A percentile compares a stretch with the other conserved stretches of the same genome.
phyloP scores from a whole-genome alignment of 64 coral and sea anemone species.

The Pocillopora verrucosa region DNA sequence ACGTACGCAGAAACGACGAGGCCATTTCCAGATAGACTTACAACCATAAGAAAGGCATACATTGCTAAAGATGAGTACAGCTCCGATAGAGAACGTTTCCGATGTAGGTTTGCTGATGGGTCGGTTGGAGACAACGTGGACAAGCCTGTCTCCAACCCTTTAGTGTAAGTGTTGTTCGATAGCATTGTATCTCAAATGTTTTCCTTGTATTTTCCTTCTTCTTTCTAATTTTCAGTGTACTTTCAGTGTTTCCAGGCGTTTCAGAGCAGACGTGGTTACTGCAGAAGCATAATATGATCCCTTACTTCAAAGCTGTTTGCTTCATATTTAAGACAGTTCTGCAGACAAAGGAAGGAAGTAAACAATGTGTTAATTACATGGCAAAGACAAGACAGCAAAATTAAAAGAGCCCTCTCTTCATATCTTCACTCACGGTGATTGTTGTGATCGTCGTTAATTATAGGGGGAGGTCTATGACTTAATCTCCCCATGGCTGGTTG shows the following conservation, averaged over 20 bases:
- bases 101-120: not conserved
- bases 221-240: not conserved
- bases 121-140: not conserved
- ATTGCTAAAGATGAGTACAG: slow-evolving; percentile 18
- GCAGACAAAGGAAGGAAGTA: not conserved
- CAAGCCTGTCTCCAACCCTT: not conserved
- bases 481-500: too few relatives aligned
- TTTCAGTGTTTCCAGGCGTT: not conserved
- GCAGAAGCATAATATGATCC: not conserved
- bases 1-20: slow-evolving; percentile 47
- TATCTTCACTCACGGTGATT: not conserved
- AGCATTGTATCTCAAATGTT: not conserved
- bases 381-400: not conserved
- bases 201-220: too few relatives aligned
- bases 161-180: not conserved
- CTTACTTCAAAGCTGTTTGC: not conserved
- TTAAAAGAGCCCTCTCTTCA: not conserved
- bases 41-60: slow-evolving; percentile 22
- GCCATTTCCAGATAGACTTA: slow-evolving; percentile 31
- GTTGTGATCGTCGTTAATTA: too few relatives aligned
- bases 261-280: not conserved
- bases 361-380: slow-evolving; percentile 9
- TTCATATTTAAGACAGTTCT: not conserved
- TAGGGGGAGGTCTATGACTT: too few relatives aligned
- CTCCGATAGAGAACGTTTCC: not conserved